Evolutionary conservation across 2,888 invertebrate genomes (phyloP), one percentile per base, ranked within the genome.

Genomic region (Cistogaster globosa): DNA sequence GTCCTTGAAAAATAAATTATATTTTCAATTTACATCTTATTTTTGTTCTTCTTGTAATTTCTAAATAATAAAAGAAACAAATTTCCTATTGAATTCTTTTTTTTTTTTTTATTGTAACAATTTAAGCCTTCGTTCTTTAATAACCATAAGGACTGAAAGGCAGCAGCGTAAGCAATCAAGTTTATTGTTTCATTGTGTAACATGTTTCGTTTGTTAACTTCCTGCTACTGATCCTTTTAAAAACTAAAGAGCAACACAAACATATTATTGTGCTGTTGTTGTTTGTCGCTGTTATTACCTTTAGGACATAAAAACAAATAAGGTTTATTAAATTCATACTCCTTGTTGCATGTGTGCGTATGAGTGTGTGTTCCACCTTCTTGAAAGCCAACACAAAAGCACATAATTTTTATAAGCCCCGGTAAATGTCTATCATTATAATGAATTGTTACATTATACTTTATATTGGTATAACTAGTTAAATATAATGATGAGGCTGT

Each of bases 301-400:
- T 86, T 65, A 86, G 87, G 88, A 87, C 86, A 86, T 87, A 86
- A 87, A 85, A 86, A 80, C 86, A 84, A 88, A 87, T 87, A 86
- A 86, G 81, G 83, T 87, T 83, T 84, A 86, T 86, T 84, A 86
- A 78, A 69, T 58, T 63, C 69, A 82, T 85, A 48, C 48, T 69
- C 53, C 9, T 57, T 42, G 42, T 53, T 60, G 45, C 32, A 62
- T 72, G 36, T 20, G 26, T 62, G 36, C 6, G 26, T 22, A 2
- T 12, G 42, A 9, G 9, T 7, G 22, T 36, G 51, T 26, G 60
- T 55, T 71, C 12, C 76, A 71, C 60, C 67, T 80, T 76, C 81
- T 65, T 22, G n/a, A n/a, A 57, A 76, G 76, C 22, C 69, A 20
- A 58, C 26, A 14, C 9, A 53, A 48, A 63, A 62, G 48, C 45